Evolutionary conservation across 2,888 invertebrate genomes (phyloP), one percentile per base, ranked within the genome.

Genomic region (Archips crataeganus): DNA sequence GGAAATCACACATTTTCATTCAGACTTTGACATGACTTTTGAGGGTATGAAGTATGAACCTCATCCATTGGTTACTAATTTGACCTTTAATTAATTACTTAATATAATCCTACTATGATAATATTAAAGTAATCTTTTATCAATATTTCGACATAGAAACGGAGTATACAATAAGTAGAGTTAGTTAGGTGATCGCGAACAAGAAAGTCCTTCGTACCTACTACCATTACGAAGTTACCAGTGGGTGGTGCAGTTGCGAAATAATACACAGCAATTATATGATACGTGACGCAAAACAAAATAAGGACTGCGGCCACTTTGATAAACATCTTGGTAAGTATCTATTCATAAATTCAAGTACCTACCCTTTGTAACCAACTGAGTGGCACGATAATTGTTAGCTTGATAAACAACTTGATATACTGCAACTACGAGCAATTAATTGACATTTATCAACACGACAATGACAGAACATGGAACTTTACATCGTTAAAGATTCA

Each of bases 201-300:
- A 69, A 64, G 74, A 70, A 70, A 70, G 70, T 74, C 69, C 74
- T 65, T 60, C 64, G 13, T 51, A 59, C 23, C 23, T 23, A 23
- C 39, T 77, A 82, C 80, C 77, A 77, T 79, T 79, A 80, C 79
- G 76, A 75, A 79, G 75, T 80, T 78, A 82, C 77, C 81, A 76
- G 83, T 84, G 84, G 85, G 84, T 84, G 84, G 84, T 79, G 78
- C 42, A 77, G 76, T 80, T 88, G 84, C 87, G 79, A 88, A 87
- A 90, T 81, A 80, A 83, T 85, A 82, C 81, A 84, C 80, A 80
- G 81, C 83, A 86, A 88, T 88, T 85, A 87, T 82, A 78, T 79
- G 78, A 82, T 79, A 86, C 86, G 87, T 88, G 87, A 83, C 82
- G 79, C 79, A 78, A 78, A 82, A 79, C 75, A 78, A 81, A 83